phyloP scores from a whole-genome alignment of 1,140 invertebrate genomes.

The Globodera rostochiensis region DNA sequence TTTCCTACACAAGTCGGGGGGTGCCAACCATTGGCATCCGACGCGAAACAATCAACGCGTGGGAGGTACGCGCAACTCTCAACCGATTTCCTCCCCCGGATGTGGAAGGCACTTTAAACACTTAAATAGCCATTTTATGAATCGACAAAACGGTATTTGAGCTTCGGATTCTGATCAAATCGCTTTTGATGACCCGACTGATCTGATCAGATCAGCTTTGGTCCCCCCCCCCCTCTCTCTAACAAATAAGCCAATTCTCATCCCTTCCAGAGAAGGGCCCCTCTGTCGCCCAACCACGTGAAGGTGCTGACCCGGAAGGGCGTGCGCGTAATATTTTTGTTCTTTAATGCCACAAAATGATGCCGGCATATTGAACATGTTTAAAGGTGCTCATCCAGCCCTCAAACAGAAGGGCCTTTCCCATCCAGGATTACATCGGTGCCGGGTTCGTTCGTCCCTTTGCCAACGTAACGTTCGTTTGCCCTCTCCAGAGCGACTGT shows the following conservation, averaged over 20 bases:
- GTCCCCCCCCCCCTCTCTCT: neutral
- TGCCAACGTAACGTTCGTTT: neutral
- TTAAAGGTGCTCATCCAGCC: slow-evolving; percentile 85
- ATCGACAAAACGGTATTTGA: too few relatives aligned
- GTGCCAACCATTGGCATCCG: slow-evolving; percentile 48
- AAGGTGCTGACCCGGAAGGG: slow-evolving; percentile 77
- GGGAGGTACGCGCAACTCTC: slow-evolving; percentile 73
- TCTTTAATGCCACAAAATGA: neutral
- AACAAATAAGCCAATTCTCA: neutral
- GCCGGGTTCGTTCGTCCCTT: slow-evolving; percentile 6
- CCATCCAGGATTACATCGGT: slow-evolving; percentile 76
- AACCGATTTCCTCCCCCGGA: neutral
- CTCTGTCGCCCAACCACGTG: slow-evolving; percentile 88
- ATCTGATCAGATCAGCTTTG: neutral
- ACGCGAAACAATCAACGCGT: slow-evolving; percentile 69
- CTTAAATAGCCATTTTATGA: too few relatives aligned
- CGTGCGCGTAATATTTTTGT: slow-evolving; percentile 37
- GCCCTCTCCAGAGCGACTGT: slow-evolving; percentile 75
- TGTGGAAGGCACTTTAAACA: too few relatives aligned
- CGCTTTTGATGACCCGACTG: neutral
- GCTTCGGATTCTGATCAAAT: too few relatives aligned
- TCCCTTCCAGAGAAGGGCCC: slow-evolving; percentile 76
- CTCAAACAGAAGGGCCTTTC: slow-evolving; percentile 93
- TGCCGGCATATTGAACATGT: slow-evolving; percentile 76
- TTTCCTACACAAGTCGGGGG: slow-evolving; percentile 28